Percentiles rank a stretch among this genome's conserved stretches.
Evolutionary conservation across 1,140 invertebrate species (phyloP).

Genomic region (Euwallacea similis): DNA sequence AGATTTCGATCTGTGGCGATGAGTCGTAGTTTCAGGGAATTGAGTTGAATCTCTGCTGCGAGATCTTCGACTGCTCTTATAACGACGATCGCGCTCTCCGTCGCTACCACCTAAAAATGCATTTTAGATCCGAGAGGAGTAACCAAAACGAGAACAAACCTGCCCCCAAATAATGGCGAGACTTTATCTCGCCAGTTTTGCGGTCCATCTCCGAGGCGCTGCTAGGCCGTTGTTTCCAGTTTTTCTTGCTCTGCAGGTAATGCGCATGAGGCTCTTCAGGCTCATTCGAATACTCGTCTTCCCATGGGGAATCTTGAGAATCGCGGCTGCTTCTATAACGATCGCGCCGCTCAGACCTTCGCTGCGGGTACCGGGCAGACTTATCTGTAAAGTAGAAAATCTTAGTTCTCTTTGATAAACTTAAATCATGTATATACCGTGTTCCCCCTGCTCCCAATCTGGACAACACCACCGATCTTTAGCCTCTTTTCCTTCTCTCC

Average conservation of each 20-base stretch:
- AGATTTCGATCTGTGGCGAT: conserved; percentile 47
- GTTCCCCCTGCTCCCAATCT: conserved; percentile 49
- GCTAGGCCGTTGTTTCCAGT: conserved; percentile 65
- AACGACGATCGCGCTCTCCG: conserved; percentile 50
- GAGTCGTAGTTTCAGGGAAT: conserved; percentile 45
- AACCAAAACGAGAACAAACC: conserved; percentile 26
- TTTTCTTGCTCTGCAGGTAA: conserved; percentile 58
- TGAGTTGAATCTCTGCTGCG: conserved; percentile 50
- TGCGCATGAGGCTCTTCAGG: conserved; percentile 51
- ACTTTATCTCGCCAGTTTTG: conserved; percentile 56
- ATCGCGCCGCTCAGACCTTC: conserved; percentile 49
- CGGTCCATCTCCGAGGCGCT: conserved; percentile 62
- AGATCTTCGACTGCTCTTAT: conserved; percentile 48
- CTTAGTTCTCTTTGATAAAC: neutral
- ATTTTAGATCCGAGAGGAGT: neutral
- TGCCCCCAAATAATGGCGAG: conserved; percentile 52
- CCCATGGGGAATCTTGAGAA: conserved; percentile 59
- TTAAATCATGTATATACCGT: conserved; percentile 32
- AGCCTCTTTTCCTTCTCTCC: conserved; percentile 40
- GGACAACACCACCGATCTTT: conserved; percentile 52
- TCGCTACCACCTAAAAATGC: conserved; percentile 47
- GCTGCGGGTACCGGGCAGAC: conserved; percentile 41
- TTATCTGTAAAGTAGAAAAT: conserved; percentile 41
- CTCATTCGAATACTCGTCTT: conserved; percentile 56
- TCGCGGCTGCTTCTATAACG: conserved; percentile 52